Conservation (phyloP, 2,797 vertebrate genomes). For the Notoglanidium macrostoma region DNA sequence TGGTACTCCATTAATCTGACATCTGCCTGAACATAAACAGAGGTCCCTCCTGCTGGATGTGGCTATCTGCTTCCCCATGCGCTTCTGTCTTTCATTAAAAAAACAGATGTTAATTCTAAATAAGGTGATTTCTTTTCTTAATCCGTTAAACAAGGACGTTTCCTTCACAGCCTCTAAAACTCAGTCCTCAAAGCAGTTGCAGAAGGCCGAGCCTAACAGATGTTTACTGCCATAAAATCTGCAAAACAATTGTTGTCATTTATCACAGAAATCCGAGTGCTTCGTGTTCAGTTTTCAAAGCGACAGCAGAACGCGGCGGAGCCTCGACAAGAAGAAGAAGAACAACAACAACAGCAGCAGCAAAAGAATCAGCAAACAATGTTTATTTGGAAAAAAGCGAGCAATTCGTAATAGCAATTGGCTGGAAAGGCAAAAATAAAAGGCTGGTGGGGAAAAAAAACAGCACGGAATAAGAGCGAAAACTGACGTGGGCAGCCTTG, state of each 20-base stretch:
- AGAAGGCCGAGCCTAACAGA: background rate
- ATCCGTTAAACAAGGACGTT: slow-evolving; percentile 23
- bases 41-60: background rate
- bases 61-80: background rate
- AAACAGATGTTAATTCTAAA: background rate
- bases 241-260: slow-evolving; percentile 35
- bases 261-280: slow-evolving; percentile 37
- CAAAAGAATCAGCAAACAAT: slow-evolving; percentile 29
- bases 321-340: slow-evolving; percentile 1
- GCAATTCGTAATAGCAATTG: slow-evolving; percentile 45
- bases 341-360: background rate
- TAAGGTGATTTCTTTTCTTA: slow-evolving; percentile 14
- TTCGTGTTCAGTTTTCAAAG: slow-evolving; percentile 47
- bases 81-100: background rate
- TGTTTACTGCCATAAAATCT: slow-evolving; percentile 22
- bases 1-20: background rate
- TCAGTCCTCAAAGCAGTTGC: slow-evolving; percentile 27
- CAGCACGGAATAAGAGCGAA: background rate
- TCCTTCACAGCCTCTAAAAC: background rate
- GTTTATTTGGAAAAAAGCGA: slow-evolving; percentile 38
- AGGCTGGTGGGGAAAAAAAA: background rate
- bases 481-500: background rate
- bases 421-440: slow-evolving; percentile 16
- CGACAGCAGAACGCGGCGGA: slow-evolving; percentile 19
- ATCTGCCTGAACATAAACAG: background rate